Conservation (phyloP, 2,113 vertebrate genomes). For the Rhipidura dahli region DNA sequence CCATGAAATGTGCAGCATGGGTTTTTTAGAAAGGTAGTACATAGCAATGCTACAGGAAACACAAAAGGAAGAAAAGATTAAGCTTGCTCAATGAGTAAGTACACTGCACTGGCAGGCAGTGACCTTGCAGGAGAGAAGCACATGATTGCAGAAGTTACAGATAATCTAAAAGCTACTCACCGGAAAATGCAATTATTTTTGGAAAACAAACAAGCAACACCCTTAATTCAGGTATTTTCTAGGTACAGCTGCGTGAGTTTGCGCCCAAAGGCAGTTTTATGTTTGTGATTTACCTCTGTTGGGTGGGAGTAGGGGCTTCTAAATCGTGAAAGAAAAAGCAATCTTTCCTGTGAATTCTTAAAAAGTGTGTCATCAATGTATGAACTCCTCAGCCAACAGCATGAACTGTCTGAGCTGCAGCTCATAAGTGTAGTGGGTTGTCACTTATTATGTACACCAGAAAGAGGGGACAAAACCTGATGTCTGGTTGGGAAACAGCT, state of each 20-base stretch:
- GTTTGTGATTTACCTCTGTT: background rate
- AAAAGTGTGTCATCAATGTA: background rate
- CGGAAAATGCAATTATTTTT: background rate
- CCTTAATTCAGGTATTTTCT: background rate
- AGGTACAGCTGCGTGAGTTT: background rate
- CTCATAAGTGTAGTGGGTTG: background rate
- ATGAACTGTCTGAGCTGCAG: background rate
- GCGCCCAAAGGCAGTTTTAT: background rate
- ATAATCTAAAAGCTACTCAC: background rate
- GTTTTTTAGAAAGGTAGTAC: background rate
- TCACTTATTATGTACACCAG: background rate
- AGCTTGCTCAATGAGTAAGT: background rate
- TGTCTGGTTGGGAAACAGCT: background rate
- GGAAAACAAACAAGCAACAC: background rate
- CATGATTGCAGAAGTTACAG: background rate
- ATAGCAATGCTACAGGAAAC: background rate
- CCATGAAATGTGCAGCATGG: background rate
- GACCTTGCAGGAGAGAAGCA: background rate
- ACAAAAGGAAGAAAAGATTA: background rate
- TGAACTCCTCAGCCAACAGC: background rate
- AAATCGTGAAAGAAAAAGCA: background rate
- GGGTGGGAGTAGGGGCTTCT: background rate
- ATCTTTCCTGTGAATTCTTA: background rate
- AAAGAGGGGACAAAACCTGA: background rate
- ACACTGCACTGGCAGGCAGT: background rate